These are phyloP conservation scores for Calycopis cecrops DNA, from an alignment of 1,140 invertebrate genomes.

Conservation along the genomic window DNA sequence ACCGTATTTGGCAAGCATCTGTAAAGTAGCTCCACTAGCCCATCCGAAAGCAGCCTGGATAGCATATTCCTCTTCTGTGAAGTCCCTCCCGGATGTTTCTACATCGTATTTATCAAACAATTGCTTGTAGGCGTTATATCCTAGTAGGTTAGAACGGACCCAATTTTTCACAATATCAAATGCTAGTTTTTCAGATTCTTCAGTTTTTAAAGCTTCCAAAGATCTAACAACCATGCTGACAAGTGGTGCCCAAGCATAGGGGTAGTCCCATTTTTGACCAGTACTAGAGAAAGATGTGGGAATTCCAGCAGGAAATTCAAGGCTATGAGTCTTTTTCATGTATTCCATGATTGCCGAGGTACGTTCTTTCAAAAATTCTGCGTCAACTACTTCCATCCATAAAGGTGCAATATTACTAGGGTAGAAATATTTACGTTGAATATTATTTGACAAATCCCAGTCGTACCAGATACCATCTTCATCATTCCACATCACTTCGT, in stretches of 20 bases:
- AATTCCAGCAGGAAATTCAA: slow-evolving; percentile 79
- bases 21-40: slow-evolving; percentile 87
- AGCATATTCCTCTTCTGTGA: slow-evolving; percentile 88
- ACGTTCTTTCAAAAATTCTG: slow-evolving; percentile 28
- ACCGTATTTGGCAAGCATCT: slow-evolving; percentile 82
- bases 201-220: slow-evolving; percentile 77
- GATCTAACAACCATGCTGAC: slow-evolving; percentile 85
- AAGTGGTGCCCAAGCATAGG: slow-evolving; percentile 90
- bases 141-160: slow-evolving; percentile 83
- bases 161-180: slow-evolving; percentile 82
- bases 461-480: slow-evolving; percentile 85
- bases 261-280: slow-evolving; percentile 92
- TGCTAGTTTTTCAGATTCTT: slow-evolving; percentile 78
- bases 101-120: slow-evolving; percentile 95
- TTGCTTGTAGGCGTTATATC: slow-evolving; percentile 80
- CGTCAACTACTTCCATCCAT: slow-evolving; percentile 75
- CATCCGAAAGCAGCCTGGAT: slow-evolving; percentile 92
- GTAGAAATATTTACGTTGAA: slow-evolving; percentile 78
- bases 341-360: slow-evolving; percentile 65
- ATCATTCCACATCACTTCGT: slow-evolving; percentile 83
- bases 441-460: slow-evolving; percentile 73
- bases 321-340: slow-evolving; percentile 67
- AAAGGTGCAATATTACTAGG: slow-evolving; percentile 84
- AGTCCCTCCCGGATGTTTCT: slow-evolving; percentile 78
- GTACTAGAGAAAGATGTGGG: slow-evolving; percentile 81